Base-by-base conservation (phyloP, 2,888 invertebrate species). In the Synergus gifuensis region DNA sequence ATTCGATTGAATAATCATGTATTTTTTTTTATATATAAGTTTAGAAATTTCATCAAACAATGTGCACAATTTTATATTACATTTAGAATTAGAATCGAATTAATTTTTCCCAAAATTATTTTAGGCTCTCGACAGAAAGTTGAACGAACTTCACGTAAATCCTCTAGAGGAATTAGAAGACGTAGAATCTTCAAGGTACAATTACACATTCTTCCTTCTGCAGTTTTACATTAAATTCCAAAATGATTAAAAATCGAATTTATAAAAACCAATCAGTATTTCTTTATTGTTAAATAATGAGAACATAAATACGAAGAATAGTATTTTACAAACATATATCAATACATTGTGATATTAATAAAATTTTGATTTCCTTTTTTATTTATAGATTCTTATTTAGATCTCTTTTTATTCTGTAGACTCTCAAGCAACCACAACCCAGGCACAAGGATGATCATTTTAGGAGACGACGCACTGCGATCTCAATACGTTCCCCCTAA, bases 401-500 rank as follows among this genome's bases (percentile, higher is more conserved):
- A 36, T 60, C 18, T 76, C 60, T 64, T 78, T 46, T 58, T 64
- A 78, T 79, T 82, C 83, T 85, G 78, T 78, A 89, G 88, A 76
- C 81, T 87, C 73, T 88, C 87, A 66, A 85, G 83, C 18, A 88
- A 89, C 77, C 81, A 83, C 78, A 88, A 85, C 77, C 86, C 87
- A 44, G 88, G 87, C 76, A 89, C 94, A 90, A 95, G 94, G 92
- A 95, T 95, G 93, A 94, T 96, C 93, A 94, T 96, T 91, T 94
- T 96, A 91, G 95, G 96, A 89, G 96, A 96, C 81, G 97, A 97
- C 92, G 96, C 96, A 87, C 94, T 95, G 92, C 94, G 97, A 92
- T 95, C 96, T 88, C 96, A 96, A 90, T 96, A 96, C 88, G 95
- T 95, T 88, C 96, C 96, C 91, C 95, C 95, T 85, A 96, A 96